These are phyloP conservation scores for Aphis craccivora DNA, from an alignment of 1,140 invertebrate genomes.

Conservation along the genomic window DNA sequence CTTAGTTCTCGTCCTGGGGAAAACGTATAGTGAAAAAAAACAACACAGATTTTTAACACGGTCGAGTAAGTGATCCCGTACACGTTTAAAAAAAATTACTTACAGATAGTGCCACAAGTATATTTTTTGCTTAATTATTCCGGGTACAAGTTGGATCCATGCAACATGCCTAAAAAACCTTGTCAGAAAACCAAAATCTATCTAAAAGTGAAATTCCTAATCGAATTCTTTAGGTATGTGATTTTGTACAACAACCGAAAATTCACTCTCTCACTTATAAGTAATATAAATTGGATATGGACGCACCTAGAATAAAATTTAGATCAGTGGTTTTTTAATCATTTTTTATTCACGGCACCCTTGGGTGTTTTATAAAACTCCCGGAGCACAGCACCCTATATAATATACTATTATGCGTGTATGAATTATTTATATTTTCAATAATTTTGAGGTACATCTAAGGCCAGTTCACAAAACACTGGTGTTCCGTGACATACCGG, in stretches of 20 bases:
- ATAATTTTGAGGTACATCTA: too few species aligned
- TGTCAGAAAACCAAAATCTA: too few species aligned
- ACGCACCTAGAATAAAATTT: too few species aligned
- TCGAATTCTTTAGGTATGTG: not conserved
- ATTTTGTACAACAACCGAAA: not conserved
- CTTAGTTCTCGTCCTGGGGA: not conserved
- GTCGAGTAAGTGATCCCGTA: not conserved
- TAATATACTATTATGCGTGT: too few species aligned
- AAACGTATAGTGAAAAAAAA: not conserved
- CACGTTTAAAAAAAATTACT: not conserved
- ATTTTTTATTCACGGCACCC: too few species aligned
- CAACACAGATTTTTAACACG: not conserved
- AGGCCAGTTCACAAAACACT: too few species aligned
- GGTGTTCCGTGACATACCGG: too few species aligned
- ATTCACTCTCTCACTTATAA: not conserved
- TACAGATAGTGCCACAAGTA: not conserved
- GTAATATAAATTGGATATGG: too few species aligned
- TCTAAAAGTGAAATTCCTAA: not conserved
- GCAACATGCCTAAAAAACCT: not conserved
- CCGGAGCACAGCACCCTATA: too few species aligned
- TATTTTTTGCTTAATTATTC: not conserved
- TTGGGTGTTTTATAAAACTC: too few species aligned
- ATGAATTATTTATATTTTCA: too few species aligned
- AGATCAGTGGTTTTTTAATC: too few species aligned
- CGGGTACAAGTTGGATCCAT: not conserved